These are phyloP conservation scores for Patiria miniata DNA, from an alignment of 35 echinoderm and acorn worm species.

Conservation along the genomic window DNA sequence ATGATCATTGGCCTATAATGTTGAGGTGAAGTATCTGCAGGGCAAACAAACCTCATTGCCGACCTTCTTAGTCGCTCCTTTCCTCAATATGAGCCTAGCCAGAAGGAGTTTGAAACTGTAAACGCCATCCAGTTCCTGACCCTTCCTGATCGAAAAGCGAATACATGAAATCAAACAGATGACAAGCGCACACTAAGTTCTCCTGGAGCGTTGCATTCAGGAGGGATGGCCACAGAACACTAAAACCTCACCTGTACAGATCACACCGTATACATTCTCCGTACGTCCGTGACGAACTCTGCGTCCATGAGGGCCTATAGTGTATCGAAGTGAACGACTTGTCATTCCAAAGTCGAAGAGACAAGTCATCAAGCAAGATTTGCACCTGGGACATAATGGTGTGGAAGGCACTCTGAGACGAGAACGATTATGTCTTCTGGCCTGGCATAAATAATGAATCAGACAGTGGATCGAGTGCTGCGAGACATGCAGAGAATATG, in stretches of 20 bases:
- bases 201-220: no score
- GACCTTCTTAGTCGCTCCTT: constrained; percentile 27
- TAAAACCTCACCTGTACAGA: no score
- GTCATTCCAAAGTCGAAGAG: constrained; percentile 39
- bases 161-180: constrained; percentile 4
- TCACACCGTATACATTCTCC: no score
- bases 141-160: neutral
- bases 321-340: constrained; percentile 40
- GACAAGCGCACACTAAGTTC: no score
- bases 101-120: no score
- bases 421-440: constrained; percentile 44
- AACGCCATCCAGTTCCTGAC: constrained; percentile 15
- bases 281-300: no score
- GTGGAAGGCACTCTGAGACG: constrained; percentile 18
- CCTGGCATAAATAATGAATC: constrained; percentile 26
- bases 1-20: constrained; percentile 14
- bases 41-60: constrained; percentile 41
- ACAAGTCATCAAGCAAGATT: neutral
- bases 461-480: constrained; percentile 31
- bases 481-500: no score
- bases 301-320: no score
- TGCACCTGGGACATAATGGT: constrained; percentile 49
- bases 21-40: constrained; percentile 19
- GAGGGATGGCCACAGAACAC: no score
- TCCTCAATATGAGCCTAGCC: neutral